Percentiles rank a stretch among this genome's conserved stretches.
Evolutionary conservation across 2,797 vertebrate species (phyloP).

Genomic region (Megalops cyprinoides): DNA sequence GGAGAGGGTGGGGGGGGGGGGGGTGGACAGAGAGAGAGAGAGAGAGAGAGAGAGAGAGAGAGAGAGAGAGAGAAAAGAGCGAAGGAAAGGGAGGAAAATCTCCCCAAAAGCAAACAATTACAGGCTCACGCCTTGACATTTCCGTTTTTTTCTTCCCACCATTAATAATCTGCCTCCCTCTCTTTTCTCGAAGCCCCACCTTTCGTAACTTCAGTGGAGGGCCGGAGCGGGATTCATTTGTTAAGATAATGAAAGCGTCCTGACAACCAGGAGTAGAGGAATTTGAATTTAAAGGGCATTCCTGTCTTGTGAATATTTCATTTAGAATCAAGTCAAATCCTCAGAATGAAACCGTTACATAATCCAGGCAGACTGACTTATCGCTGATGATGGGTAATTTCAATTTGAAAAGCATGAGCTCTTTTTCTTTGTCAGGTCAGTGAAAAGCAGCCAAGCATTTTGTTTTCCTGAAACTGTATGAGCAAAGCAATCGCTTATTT

Average conservation of each 20-base stretch:
- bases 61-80: background rate
- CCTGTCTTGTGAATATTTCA: slow-evolving; percentile 5
- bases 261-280: background rate
- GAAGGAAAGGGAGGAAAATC: background rate
- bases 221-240: background rate
- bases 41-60: background rate
- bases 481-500: background rate
- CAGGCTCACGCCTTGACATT: slow-evolving; percentile 16
- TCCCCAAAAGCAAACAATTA: slow-evolving; percentile 8
- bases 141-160: background rate
- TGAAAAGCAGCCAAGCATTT: background rate
- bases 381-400: slow-evolving; percentile 23
- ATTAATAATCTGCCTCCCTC: background rate
- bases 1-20: slow-evolving; percentile 28
- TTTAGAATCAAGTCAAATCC: slow-evolving; percentile 9
- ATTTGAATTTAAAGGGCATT: slow-evolving; percentile 23
- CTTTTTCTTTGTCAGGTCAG: background rate
- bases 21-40: background rate
- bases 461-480: background rate
- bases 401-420: slow-evolving; percentile 19
- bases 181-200: background rate
- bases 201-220: background rate
- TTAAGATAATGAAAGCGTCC: background rate
- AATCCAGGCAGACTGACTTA: background rate
- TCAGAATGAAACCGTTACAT: slow-evolving; percentile 7